phyloP scores from a whole-genome alignment of 2,113 vertebrate genomes.

The Anas platyrhynchos region DNA sequence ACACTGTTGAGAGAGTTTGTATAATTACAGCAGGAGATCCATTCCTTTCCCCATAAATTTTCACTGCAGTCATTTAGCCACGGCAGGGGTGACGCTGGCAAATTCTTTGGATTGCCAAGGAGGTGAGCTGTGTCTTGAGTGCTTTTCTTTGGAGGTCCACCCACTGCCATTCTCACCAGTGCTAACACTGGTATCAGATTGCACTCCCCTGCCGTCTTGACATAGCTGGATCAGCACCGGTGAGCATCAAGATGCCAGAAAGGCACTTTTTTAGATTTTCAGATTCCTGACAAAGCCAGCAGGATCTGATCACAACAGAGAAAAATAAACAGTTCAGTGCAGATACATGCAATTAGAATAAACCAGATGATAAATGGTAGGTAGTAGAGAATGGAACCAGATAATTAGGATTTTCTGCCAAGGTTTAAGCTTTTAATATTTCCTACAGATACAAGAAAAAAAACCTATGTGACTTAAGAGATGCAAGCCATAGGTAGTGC shows the following conservation, averaged over 20 bases:
- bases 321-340: neutral
- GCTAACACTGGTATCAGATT: neutral
- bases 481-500: neutral
- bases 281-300: constrained; percentile 7
- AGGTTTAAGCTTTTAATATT: neutral
- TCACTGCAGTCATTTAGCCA: constrained; percentile 1
- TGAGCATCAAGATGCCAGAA: neutral
- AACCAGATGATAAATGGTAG: neutral
- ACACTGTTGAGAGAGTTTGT: constrained; percentile 1
- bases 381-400: neutral
- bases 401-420: neutral
- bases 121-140: neutral
- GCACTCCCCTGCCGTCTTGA: neutral
- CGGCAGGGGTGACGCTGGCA: neutral
- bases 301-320: neutral
- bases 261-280: constrained; percentile 5
- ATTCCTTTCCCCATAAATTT: constrained; percentile 14
- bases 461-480: neutral
- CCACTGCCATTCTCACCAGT: neutral
- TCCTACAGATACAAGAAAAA: neutral
- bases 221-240: neutral
- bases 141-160: neutral
- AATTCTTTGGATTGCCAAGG: neutral
- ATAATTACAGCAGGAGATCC: constrained; percentile 51
- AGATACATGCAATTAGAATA: neutral